These are phyloP conservation scores for Physocephala rufipes DNA, from an alignment of 2,888 invertebrate species.

Conservation along the genomic window DNA sequence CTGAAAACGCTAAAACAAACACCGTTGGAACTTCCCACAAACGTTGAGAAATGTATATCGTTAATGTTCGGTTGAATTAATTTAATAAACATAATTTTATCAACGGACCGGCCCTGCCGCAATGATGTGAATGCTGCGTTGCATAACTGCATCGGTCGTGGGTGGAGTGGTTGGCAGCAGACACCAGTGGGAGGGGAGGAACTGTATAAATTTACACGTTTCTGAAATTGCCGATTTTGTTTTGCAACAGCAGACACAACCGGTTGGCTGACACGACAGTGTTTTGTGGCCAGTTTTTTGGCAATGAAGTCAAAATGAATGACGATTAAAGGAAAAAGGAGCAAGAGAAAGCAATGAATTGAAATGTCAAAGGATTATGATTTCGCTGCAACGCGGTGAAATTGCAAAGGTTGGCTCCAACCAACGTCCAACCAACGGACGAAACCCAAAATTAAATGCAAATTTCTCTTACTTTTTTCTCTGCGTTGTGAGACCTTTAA, in stretches of 20 bases:
- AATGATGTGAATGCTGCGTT: no score
- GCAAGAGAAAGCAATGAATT: slow-evolving; percentile 30
- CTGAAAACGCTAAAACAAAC: neutral
- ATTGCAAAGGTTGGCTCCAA: neutral
- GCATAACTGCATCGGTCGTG: neutral
- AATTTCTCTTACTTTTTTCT: neutral
- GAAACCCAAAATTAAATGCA: neutral
- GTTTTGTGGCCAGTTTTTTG: neutral
- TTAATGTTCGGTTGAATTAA: neutral
- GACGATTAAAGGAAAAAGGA: slow-evolving; percentile 26
- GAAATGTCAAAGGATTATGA: neutral
- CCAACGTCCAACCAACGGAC: no score
- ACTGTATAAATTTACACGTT: slow-evolving; percentile 21
- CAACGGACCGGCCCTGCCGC: no score
- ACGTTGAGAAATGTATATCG: neutral
- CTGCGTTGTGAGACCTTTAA: neutral
- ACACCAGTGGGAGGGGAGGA: no score
- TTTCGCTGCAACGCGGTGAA: neutral
- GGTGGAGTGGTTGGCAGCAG: neutral
- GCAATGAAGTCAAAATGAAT: slow-evolving; percentile 13
- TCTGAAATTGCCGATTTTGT: slow-evolving; percentile 24
- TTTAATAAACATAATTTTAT: slow-evolving; percentile 7
- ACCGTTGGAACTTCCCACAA: neutral
- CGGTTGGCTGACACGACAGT: neutral
- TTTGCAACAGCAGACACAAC: neutral